Evolutionary conservation across 64 coral and sea anemone species (phyloP), one percentile per base, ranked within the genome.

Genomic region (Pachyseris speciosa): DNA sequence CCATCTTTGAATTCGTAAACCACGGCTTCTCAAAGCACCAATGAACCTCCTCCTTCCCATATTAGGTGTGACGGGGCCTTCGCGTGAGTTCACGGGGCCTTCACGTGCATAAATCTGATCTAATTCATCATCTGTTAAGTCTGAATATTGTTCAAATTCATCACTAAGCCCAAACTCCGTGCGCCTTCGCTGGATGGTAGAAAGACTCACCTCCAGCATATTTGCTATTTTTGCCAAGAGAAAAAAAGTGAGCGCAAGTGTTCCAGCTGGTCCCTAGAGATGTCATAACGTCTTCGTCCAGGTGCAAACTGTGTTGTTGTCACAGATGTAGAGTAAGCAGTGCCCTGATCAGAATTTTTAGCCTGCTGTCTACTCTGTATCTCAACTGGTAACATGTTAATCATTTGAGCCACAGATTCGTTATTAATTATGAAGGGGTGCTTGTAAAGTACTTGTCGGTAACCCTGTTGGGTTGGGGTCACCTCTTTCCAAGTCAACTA

Each of bases 21-120:
- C 78, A 78, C 94, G 65, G 50, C 94, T 95, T 33, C 88, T 69
- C 17, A 91, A 50, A 43, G 88, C 88, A 59, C 94, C 94, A 25
- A 91, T 95, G 33, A 95, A 91, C 63, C 94, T 43, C 34, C 73
- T 77, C 53, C 94, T 95, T 71, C 94, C 94, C 86, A 95, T 78
- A 15, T 95, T 91, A 22, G 94, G 94, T 16, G 94, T 95, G 10
- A 92, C 28, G 87, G 83, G 89, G 65, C 94, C 89, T 51, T 31
- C 44, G 24, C 42, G 72, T 45, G 36, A 30, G 58, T 39, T 80
- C 3, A 60, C 83, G 24, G 74, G 63, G 28, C 85, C 51, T 69
- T 47, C 31, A 71, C 30, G 37, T n/a, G n/a, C n/a, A 26, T 95
- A 74, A 64, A 95, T 91, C 25, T 45, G 27, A 79, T 95, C 88